These are phyloP conservation scores for Squalus acanthias DNA, from an alignment of 2,797 vertebrate genomes.

Conservation along the genomic window DNA sequence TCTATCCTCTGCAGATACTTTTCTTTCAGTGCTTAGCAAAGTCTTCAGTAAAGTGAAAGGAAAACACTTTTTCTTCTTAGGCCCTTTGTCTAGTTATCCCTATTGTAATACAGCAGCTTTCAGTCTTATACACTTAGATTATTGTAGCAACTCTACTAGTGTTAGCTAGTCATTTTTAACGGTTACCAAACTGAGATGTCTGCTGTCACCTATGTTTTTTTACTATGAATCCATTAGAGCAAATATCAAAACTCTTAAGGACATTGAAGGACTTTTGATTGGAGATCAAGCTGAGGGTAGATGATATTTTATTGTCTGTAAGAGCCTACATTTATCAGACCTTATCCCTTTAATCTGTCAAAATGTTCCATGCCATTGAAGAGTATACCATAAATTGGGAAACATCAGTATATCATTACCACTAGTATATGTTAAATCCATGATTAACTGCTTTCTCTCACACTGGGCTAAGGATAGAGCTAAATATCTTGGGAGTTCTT, in stretches of 20 bases:
- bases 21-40: not conserved
- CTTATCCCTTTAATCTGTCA: conserved; percentile 35
- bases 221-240: not conserved
- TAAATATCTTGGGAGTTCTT: conserved; percentile 16
- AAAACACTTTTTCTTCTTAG: not conserved
- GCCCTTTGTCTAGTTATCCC: not conserved
- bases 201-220: not conserved
- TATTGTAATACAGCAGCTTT: not conserved
- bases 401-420: conserved; percentile 29
- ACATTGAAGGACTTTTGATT: conserved; percentile 8
- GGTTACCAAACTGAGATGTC: not conserved
- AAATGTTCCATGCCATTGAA: conserved; percentile 26
- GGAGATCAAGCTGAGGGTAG: conserved; percentile 10
- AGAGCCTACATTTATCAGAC: conserved; percentile 27
- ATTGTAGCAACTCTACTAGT: not conserved
- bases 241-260: conserved; percentile 15
- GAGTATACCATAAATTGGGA: conserved; percentile 25
- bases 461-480: not conserved
- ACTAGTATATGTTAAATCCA: not conserved
- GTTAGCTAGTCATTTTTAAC: not conserved
- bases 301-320: conserved; percentile 21
- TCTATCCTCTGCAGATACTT: not conserved
- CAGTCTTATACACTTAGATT: not conserved
- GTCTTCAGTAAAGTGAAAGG: not conserved
- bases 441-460: conserved; percentile 23